Base-by-base conservation (phyloP, 1,140 invertebrate genomes). In the Mamestra configurata region DNA sequence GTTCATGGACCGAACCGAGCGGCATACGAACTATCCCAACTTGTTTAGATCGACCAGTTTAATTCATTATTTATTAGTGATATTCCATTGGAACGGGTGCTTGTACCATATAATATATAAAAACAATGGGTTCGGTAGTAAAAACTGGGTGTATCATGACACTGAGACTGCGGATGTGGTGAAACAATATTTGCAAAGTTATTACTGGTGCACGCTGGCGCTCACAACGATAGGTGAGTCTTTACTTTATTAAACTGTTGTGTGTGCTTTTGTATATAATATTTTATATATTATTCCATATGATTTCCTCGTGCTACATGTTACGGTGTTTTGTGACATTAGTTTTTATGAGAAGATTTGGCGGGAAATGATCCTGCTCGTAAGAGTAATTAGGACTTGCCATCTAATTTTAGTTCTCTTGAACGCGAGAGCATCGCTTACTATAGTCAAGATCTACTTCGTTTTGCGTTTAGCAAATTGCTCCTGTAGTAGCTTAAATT, bases 11-110 rank as follows among this genome's bases (percentile, higher is more conserved):
- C 96, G 99, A 77, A 99, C 99, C 53, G 99, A 99, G 94, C 96
- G 99, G 82, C 99, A 99, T 93, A 99, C 99, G 59, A 99, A 99
- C 95, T 99, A 99, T 96, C 99, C 99, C 78, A 99, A 99, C 96
- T 96, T 99, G 92, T 99, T 99, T 96, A 97, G 99, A 85, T 99
- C 98, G 79, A 97, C 98, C 59, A 98, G 98, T 89, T 96, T 99
- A 86, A 98, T 99, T 92, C 98, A 99, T 96, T 99, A 99, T 96
- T 96, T 99, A 87, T 96, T 99, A 95, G 98, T 99, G 95, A 99
- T 99, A 95, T 99, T 99, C 96, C 99, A 99, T 96, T 99, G 99
- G 99, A 99, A 99, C 95, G 98, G 99, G 84, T 99, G 99, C 96
- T 96, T 99, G 90, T 99, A 98, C 96, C 98, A 99, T 96, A 98